Evolutionary conservation across 1,140 invertebrate genomes (phyloP).

Genomic region (Hermetia illucens): DNA sequence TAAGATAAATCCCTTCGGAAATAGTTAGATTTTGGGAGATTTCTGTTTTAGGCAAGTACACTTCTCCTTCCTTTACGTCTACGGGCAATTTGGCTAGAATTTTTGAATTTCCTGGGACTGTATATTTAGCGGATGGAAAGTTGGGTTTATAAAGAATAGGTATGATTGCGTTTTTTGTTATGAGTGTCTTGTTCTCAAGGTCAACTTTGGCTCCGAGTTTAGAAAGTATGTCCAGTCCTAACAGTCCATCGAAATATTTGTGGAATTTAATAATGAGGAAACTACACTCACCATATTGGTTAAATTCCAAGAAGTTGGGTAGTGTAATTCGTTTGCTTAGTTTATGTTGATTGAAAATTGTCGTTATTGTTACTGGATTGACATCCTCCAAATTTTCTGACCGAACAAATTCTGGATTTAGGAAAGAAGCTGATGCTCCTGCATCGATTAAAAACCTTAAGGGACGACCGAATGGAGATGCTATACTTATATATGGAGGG

Average conservation of each 20-base stretch:
- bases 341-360: not conserved
- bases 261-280: constrained; percentile 8
- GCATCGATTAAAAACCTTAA: constrained; percentile 7
- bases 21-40: no score
- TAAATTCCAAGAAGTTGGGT: constrained; percentile 6
- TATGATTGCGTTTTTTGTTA: no score
- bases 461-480: constrained; percentile 1
- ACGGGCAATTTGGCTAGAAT: no score
- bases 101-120: no score
- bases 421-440: constrained; percentile 6
- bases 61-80: no score
- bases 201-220: no score
- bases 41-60: no score
- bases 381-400: not conserved
- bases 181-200: no score
- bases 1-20: no score
- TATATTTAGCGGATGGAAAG: no score
- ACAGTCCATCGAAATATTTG: constrained; percentile 6
- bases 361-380: not conserved
- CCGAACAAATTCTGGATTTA: constrained; percentile 2
- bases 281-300: not conserved
- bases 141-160: no score
- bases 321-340: constrained; percentile 2
- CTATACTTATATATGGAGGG: constrained; percentile 3
- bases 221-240: constrained; percentile 2